These are phyloP conservation scores for Halictus quadricinctus DNA, from an alignment of 2,888 invertebrate species.

Conservation along the genomic window DNA sequence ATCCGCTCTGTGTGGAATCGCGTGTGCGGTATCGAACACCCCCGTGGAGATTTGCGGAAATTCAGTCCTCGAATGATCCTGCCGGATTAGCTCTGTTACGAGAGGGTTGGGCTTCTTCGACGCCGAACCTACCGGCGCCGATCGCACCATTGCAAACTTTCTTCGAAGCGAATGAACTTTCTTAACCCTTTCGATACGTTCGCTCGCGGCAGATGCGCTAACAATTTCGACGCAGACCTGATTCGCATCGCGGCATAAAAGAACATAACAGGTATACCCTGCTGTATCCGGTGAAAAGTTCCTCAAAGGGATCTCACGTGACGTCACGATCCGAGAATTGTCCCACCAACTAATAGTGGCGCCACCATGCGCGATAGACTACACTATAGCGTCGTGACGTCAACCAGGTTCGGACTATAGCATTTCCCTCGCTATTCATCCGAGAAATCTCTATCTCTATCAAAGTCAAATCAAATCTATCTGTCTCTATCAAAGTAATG, in stretches of 20 bases:
- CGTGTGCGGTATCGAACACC: slow-evolving; percentile 16
- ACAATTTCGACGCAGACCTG: not conserved
- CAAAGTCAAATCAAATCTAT: no score
- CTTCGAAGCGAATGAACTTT: not conserved
- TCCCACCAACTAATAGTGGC: not conserved
- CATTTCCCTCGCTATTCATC: not conserved
- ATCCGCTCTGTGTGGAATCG: slow-evolving; percentile 24
- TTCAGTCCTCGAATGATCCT: slow-evolving; percentile 1
- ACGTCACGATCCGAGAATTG: not conserved
- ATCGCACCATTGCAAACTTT: not conserved
- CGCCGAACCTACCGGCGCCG: slow-evolving; percentile 1
- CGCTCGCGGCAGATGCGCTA: not conserved
- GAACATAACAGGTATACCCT: not conserved
- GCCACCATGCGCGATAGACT: not conserved
- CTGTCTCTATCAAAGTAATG: not conserved
- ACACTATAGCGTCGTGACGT: not conserved
- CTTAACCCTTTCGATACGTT: not conserved
- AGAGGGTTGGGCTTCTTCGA: not conserved
- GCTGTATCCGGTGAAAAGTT: no score
- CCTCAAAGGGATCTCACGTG: no score
- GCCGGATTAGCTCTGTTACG: not conserved
- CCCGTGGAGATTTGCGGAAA: slow-evolving; percentile 24
- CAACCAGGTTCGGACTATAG: not conserved
- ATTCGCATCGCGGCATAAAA: not conserved
- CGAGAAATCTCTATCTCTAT: not conserved